Evolutionary conservation across 2,113 vertebrate species (phyloP).

Genomic region (Sialia sialis): DNA sequence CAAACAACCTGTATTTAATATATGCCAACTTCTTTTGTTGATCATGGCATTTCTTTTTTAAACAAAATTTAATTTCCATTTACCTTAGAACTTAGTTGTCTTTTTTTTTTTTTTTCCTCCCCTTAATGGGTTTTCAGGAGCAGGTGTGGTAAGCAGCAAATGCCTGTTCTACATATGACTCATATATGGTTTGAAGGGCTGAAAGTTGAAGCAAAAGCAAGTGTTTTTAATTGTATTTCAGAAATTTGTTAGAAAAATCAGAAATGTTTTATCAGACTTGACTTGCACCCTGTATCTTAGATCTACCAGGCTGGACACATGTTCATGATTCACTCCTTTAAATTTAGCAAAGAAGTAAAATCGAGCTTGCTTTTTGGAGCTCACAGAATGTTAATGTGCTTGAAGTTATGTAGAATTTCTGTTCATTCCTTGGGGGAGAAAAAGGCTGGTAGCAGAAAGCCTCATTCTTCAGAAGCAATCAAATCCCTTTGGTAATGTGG

Average conservation of each 20-base stretch:
- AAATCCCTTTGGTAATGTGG: not conserved
- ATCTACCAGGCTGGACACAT: fast-evolving
- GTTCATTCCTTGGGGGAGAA: not conserved
- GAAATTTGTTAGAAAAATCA: not conserved
- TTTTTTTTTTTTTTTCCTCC: not conserved
- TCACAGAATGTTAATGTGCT: not conserved
- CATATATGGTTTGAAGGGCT: not conserved
- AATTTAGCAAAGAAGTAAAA: not conserved
- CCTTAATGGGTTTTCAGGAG: not conserved
- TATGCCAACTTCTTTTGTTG: not conserved
- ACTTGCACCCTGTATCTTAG: not conserved
- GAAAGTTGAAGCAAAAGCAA: not conserved
- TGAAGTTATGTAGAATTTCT: not conserved
- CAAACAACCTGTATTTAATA: not conserved
- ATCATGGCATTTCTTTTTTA: not conserved
- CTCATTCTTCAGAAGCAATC: not conserved
- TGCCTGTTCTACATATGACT: not conserved
- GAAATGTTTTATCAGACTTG: not conserved
- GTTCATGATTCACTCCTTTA: not conserved
- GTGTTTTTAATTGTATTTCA: not conserved
- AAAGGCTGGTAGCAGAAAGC: not conserved
- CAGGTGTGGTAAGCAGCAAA: not conserved
- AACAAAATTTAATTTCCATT: not conserved
- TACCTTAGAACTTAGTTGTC: not conserved
- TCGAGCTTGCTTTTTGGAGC: not conserved